phyloP scores from a whole-genome alignment of 1,140 invertebrate species.

The Lordiphosa clarofinis region DNA sequence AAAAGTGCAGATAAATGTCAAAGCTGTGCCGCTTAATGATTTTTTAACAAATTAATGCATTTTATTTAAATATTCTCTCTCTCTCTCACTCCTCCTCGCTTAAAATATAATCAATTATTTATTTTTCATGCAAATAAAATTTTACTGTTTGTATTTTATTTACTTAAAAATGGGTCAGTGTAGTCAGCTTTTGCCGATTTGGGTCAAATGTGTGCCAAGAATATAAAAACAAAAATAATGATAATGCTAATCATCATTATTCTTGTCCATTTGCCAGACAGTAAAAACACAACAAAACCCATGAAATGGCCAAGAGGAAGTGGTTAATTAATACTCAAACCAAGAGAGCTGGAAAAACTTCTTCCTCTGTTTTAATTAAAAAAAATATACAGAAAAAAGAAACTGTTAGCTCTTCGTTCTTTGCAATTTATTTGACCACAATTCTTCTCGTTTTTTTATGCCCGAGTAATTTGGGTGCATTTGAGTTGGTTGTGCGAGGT shows the following conservation, averaged over 20 bases:
- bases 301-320: conserved; percentile 47
- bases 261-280: conserved; percentile 54
- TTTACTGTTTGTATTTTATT: conserved; percentile 9
- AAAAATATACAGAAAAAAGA: conserved; percentile 26
- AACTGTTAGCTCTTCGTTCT: conserved; percentile 13
- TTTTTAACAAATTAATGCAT: background rate
- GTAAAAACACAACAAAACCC: conserved; percentile 28
- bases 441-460: conserved; percentile 42
- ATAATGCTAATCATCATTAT: conserved; percentile 45
- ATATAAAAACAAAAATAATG: conserved; percentile 49
- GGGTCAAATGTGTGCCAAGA: conserved; percentile 68
- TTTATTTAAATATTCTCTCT: background rate
- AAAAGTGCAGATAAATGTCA: conserved; percentile 2
- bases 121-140: conserved; percentile 23
- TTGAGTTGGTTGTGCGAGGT: conserved; percentile 41
- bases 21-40: background rate
- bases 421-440: conserved; percentile 29
- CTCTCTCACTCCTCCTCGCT: background rate
- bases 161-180: conserved; percentile 58
- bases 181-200: conserved; percentile 54
- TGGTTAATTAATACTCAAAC: conserved; percentile 64
- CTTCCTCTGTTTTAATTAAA: conserved; percentile 51
- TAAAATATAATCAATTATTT: conserved; percentile 4
- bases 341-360: conserved; percentile 49
- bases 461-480: conserved; percentile 61